Conservation (phyloP, 2,113 vertebrate genomes). For the Hippocampus zosterae region DNA sequence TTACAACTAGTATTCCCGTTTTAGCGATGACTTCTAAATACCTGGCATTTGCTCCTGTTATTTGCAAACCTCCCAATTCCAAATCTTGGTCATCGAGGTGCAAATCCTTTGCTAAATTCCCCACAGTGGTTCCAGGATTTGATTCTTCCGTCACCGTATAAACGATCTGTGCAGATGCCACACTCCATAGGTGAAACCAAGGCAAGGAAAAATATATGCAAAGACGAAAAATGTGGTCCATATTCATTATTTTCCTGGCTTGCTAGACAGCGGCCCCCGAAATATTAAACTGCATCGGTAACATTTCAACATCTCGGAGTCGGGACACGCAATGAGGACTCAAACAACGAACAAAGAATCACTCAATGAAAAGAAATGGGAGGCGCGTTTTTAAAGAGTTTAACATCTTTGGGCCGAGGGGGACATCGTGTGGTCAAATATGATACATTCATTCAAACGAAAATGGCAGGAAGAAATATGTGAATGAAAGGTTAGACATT, state of each 20-base stretch:
- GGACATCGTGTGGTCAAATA: slow-evolving; percentile 39
- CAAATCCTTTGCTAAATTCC: slow-evolving; percentile 72
- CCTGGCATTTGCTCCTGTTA: slow-evolving; percentile 69
- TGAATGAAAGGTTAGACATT: background rate
- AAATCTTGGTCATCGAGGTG: slow-evolving; percentile 60
- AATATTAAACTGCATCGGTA: background rate
- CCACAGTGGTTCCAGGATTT: slow-evolving; percentile 60
- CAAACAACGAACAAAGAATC: slow-evolving; percentile 47
- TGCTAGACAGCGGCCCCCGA: background rate
- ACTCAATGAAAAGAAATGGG: slow-evolving; percentile 11
- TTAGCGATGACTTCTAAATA: slow-evolving; percentile 72
- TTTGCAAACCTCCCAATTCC: slow-evolving; percentile 62
- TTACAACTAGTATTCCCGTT: slow-evolving; percentile 72
- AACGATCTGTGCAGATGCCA: slow-evolving; percentile 47
- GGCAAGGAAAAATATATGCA: slow-evolving; percentile 39
- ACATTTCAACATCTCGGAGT: slow-evolving; percentile 6
- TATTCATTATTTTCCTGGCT: slow-evolving; percentile 31
- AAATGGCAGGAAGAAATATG: background rate
- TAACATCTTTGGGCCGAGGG: background rate
- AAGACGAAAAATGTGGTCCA: slow-evolving; percentile 1
- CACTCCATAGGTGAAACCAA: slow-evolving; percentile 31
- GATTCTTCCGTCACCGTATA: slow-evolving; percentile 70
- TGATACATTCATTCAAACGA: background rate
- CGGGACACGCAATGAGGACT: background rate
- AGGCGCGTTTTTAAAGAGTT: slow-evolving; percentile 23